Percentiles rank a stretch among this genome's conserved stretches.
Evolutionary conservation across 2,113 vertebrate species (phyloP).

Genomic region (Tachysurus vachellii): DNA sequence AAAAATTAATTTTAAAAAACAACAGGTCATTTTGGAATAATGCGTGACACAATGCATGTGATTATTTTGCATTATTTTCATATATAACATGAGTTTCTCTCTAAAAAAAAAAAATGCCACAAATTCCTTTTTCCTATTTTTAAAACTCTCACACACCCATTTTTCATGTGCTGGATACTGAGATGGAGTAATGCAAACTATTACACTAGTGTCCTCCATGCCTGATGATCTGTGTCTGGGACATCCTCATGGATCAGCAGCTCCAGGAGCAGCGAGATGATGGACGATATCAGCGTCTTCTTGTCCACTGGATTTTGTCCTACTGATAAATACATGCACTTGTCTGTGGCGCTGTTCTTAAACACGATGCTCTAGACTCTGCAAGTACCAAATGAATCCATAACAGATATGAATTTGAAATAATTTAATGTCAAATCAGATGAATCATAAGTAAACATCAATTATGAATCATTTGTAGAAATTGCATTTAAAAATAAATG

Average conservation of each 20-base stretch:
- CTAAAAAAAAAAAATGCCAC: background rate
- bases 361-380: background rate
- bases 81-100: background rate
- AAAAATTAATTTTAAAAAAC: too few relatives aligned
- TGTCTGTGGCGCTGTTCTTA: background rate
- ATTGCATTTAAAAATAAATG: too few relatives aligned
- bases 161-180: background rate
- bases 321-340: background rate
- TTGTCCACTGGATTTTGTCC: background rate
- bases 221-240: slow-evolving; percentile 9
- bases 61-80: background rate
- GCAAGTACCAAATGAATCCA: too few relatives aligned
- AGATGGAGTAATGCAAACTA: background rate
- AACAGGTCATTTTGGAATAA: too few relatives aligned
- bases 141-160: background rate
- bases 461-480: too few relatives aligned
- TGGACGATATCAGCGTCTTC: background rate
- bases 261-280: slow-evolving; percentile 12
- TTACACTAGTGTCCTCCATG: background rate
- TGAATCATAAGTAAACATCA: too few relatives aligned
- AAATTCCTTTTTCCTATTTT: background rate
- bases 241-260: slow-evolving; percentile 13
- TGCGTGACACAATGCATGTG: too few relatives aligned
- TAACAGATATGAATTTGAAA: too few relatives aligned
- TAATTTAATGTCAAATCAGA: too few relatives aligned